These are phyloP conservation scores for Andrena flavipes DNA, from an alignment of 2,888 invertebrate species.

Conservation along the genomic window DNA sequence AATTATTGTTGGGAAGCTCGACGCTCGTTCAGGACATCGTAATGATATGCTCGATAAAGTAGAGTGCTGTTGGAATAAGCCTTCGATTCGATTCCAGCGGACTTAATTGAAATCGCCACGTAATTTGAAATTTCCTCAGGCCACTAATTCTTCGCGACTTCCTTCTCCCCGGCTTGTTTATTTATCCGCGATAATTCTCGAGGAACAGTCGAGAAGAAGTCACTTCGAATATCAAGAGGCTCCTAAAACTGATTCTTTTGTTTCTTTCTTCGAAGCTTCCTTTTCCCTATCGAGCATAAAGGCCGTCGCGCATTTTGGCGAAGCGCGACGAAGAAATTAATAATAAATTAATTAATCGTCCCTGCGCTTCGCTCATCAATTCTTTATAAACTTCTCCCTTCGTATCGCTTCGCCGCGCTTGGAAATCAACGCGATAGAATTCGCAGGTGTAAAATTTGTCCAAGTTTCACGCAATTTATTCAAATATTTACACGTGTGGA, in stretches of 20 bases:
- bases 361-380: too few relatives aligned
- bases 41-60: slow-evolving; percentile 39
- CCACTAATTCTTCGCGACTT: not conserved
- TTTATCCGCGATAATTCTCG: not conserved
- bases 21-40: slow-evolving; percentile 20
- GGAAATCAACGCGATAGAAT: too few relatives aligned
- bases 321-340: too few relatives aligned
- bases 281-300: too few relatives aligned
- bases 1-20: slow-evolving; percentile 33
- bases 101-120: slow-evolving; percentile 12
- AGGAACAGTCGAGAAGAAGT: not conserved
- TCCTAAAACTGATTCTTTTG: not conserved
- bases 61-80: not conserved
- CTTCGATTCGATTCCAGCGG: not conserved
- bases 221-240: not conserved
- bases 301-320: too few relatives aligned
- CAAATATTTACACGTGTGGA: slow-evolving; percentile 36
- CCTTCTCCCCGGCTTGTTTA: not conserved
- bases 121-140: not conserved
- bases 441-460: too few relatives aligned
- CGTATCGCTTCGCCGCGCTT: too few relatives aligned
- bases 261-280: not conserved
- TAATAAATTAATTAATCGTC: too few relatives aligned
- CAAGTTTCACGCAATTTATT: slow-evolving; percentile 27
- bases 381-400: too few relatives aligned